These are phyloP conservation scores for Hylaeus anthracinus DNA, from an alignment of 1,140 invertebrate genomes.

Conservation along the genomic window DNA sequence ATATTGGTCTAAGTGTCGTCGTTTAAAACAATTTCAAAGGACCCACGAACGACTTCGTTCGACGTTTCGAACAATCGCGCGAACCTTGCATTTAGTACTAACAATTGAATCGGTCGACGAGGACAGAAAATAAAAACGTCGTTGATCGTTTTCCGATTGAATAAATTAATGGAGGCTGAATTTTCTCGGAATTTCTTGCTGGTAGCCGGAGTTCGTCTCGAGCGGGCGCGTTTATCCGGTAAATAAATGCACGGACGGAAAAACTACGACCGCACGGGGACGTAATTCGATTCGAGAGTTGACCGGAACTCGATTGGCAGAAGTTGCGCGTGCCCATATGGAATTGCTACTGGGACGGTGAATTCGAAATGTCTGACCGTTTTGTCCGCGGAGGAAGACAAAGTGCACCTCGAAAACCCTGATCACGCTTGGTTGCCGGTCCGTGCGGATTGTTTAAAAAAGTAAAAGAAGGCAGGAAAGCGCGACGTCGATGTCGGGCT, in stretches of 20 bases:
- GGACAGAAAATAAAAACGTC: too few relatives aligned
- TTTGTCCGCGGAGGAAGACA: conserved; percentile 31
- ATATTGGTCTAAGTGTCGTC: too few relatives aligned
- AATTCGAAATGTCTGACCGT: conserved; percentile 47
- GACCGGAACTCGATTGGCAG: conserved; percentile 53
- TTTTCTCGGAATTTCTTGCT: neutral
- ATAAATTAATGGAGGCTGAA: too few relatives aligned
- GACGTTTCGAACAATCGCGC: too few relatives aligned
- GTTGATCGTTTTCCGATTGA: too few relatives aligned
- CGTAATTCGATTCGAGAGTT: conserved; percentile 52
- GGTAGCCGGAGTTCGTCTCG: neutral
- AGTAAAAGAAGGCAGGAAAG: neutral
- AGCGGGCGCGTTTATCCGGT: conserved; percentile 4
- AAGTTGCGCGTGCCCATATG: conserved; percentile 52
- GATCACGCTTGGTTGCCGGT: neutral
- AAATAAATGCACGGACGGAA: conserved; percentile 54
- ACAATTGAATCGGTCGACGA: too few relatives aligned
- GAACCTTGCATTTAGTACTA: too few relatives aligned
- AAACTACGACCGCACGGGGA: conserved; percentile 30
- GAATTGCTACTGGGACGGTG: conserved; percentile 42
- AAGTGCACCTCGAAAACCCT: conserved; percentile 15
- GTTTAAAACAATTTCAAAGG: too few relatives aligned
- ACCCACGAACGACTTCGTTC: too few relatives aligned
- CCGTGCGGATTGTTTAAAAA: conserved; percentile 1
- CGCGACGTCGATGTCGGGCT: neutral